These are phyloP conservation scores for Pygmarrhopalites habei DNA, from an alignment of 1,140 invertebrate genomes.

Conservation along the genomic window DNA sequence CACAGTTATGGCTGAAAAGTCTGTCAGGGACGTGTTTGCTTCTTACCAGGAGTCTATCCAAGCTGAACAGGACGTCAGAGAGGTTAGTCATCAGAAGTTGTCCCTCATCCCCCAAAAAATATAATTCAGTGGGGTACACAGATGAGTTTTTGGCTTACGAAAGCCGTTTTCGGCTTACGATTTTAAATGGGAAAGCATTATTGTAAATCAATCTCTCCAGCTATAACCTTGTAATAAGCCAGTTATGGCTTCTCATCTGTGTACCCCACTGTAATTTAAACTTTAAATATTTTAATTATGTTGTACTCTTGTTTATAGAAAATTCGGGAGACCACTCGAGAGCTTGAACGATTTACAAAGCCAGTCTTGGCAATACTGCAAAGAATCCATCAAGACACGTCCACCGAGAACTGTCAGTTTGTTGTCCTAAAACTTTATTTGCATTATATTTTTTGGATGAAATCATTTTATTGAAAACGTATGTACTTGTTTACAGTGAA, in stretches of 20 bases:
- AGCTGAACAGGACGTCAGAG: constrained; percentile 56
- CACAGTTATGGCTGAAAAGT: constrained; percentile 2
- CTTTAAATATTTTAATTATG: not conserved
- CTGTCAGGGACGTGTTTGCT: constrained; percentile 50
- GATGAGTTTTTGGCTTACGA: too few relatives aligned
- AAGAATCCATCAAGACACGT: constrained; percentile 57
- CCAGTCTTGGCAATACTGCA: constrained; percentile 63
- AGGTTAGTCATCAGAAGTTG: constrained; percentile 46
- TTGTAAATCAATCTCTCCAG: too few relatives aligned
- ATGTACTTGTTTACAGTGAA: not conserved
- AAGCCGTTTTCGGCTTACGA: too few relatives aligned
- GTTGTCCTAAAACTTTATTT: too few relatives aligned
- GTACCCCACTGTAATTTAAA: constrained; percentile 2
- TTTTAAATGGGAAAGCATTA: too few relatives aligned
- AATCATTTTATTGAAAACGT: too few relatives aligned
- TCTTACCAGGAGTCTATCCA: constrained; percentile 58
- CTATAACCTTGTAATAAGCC: too few relatives aligned
- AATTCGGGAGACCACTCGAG: constrained; percentile 58
- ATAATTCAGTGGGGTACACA: too few relatives aligned
- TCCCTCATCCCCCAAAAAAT: too few relatives aligned
- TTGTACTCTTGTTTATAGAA: constrained; percentile 49
- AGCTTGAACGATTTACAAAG: constrained; percentile 60
- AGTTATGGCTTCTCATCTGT: not conserved
- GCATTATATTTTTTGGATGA: too few relatives aligned
- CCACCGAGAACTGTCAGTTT: constrained; percentile 47